Base-by-base conservation (phyloP, 1,140 invertebrate genomes). In the Hypothenemus hampei region DNA sequence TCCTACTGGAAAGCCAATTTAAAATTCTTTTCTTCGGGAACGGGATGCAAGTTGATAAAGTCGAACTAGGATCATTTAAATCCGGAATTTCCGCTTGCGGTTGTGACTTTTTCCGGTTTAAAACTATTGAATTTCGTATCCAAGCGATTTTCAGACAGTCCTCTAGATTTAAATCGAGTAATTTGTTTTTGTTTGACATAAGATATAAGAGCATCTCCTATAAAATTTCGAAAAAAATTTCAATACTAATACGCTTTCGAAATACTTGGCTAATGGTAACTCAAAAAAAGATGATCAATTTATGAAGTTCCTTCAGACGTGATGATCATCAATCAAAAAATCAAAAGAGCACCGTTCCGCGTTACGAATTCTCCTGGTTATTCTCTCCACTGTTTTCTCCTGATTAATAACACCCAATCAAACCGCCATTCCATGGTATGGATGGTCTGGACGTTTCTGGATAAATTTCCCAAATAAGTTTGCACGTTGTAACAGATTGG, bases 1-100 rank as follows among this genome's bases (percentile, higher is more conserved):
- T n/a, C n/a, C n/a, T n/a, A n/a, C n/a, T n/a, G n/a, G n/a, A n/a
- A n/a, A n/a, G n/a, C n/a, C n/a, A n/a, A n/a, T n/a, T n/a, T n/a
- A n/a, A n/a, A n/a, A n/a, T n/a, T n/a, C n/a, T n/a, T n/a, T n/a
- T n/a, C n/a, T n/a, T n/a, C n/a, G n/a, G n/a, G n/a, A n/a, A n/a
- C n/a, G n/a, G n/a, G n/a, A n/a, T n/a, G n/a, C n/a, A n/a, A n/a
- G n/a, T n/a, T n/a, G n/a, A n/a, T n/a, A n/a, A n/a, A n/a, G n/a
- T n/a, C n/a, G n/a, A n/a, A n/a, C n/a, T n/a, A n/a, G n/a, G n/a
- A n/a, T n/a, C n/a, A n/a, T n/a, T n/a, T n/a, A n/a, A n/a, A n/a
- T n/a, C 10, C 26, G 26, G 23, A 21, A 43, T 43, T 18, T 43
- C 40, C 40, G 40, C 40, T 43, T 43, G 40, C 40, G 40, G 40